Base-by-base conservation (phyloP, 2,888 invertebrate genomes). In the Drosophila atroscutellata region DNA sequence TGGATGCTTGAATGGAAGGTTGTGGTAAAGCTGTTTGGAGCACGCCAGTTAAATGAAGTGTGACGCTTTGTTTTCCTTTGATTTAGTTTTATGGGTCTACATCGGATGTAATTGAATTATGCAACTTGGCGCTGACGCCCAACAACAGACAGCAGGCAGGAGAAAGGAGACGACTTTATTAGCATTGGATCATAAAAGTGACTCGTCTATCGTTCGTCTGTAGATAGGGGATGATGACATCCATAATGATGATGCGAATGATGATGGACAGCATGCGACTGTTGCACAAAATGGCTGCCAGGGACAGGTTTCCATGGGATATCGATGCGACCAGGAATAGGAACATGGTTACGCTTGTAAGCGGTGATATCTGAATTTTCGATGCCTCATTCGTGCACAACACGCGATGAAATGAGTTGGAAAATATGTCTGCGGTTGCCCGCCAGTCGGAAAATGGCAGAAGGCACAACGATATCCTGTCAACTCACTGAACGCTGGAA, bases 51-150 rank as follows among this genome's bases (percentile, higher is more conserved):
- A 91, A 91, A 91, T 91, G 91, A 91, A 91, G 91, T 88, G 87
- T 91, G 87, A 89, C 90, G 90, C 90, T 91, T 91, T 91, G 90
- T 91, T 90, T 91, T 91, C 86, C 90, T 91, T 91, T 91, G 91
- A 91, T 91, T 91, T 91, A 91, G 90, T 91, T 91, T 91, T 91
- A 91, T 91, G 91, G 83, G 91, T 91, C 91, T 91, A 87, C 91
- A 88, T 91, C 91, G 91, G 91, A 91, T 91, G 91, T 91, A 91
- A 91, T 91, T 91, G 91, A 91, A 91, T 91, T 91, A 91, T 91
- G 90, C 89, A 90, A 91, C 89, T 86, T 91, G 91, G 91, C 91
- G 91, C 88, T 91, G 83, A 79, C 68, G 52, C 62, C 67, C 73
- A 70, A 77, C 66, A 75, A 64, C 80, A 84, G 90, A 49, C 68